These are phyloP conservation scores for Hafferia zeledoni DNA, from an alignment of 2,797 vertebrate species.

Conservation along the genomic window DNA sequence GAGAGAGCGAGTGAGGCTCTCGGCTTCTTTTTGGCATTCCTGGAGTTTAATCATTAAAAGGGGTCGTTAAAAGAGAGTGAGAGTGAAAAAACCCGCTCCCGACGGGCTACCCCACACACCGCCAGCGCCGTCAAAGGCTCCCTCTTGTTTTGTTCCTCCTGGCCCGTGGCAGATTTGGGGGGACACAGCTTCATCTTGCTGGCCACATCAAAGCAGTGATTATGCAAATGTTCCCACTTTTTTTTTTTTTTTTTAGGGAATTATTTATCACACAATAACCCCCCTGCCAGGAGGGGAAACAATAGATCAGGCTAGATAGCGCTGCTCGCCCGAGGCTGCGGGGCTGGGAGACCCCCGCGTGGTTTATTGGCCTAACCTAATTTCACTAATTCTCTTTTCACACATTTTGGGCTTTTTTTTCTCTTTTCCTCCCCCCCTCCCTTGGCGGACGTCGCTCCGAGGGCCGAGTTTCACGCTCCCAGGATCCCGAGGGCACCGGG, in stretches of 20 bases:
- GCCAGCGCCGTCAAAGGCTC: constrained; percentile 64
- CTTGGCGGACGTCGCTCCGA: constrained; percentile 24
- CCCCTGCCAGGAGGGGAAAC: constrained; percentile 78
- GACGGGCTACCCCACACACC: constrained; percentile 66
- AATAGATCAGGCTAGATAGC: constrained; percentile 77
- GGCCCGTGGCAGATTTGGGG: constrained; percentile 73
- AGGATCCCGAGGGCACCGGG: constrained; percentile 32
- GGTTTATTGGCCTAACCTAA: constrained; percentile 83
- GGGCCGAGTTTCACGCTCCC: constrained; percentile 67
- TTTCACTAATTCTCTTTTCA: constrained; percentile 85
- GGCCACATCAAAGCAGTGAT: constrained; percentile 83
- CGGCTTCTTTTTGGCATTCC: constrained; percentile 50
- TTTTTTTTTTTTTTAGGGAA: constrained; percentile 64
- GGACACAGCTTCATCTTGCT: constrained; percentile 69
- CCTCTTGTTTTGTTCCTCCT: constrained; percentile 68
- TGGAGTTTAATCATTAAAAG: constrained; percentile 74
- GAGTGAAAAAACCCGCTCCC: constrained; percentile 47
- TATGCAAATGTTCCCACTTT: constrained; percentile 77
- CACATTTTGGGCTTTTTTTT: constrained; percentile 65
- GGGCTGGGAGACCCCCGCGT: constrained; percentile 10
- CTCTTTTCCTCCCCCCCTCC: fast-evolving
- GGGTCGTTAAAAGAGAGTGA: constrained; percentile 21
- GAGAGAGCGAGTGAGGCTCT: background rate
- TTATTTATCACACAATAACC: constrained; percentile 84
- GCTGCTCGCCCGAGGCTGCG: constrained; percentile 75